phyloP scores from a whole-genome alignment of 2,888 invertebrate genomes.

The Chaitophorus viminalis region DNA sequence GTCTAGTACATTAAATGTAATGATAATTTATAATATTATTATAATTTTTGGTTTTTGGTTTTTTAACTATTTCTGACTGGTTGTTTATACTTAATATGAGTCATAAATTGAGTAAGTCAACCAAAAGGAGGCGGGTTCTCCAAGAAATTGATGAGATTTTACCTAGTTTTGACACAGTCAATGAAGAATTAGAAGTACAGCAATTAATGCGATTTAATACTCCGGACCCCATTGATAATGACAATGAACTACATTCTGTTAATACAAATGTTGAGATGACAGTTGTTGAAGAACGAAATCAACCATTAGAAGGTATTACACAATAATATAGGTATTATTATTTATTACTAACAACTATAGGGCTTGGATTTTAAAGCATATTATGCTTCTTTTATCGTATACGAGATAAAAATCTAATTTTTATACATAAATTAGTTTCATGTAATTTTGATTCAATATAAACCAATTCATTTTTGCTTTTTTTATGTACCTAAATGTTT shows the following conservation, averaged over 20 bases:
- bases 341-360: background rate
- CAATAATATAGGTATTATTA: background rate
- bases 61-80: too few species aligned
- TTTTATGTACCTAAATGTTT: too few species aligned
- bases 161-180: background rate
- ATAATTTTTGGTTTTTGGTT: too few species aligned
- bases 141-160: background rate
- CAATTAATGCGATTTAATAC: background rate
- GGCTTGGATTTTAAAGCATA: background rate
- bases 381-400: too few species aligned
- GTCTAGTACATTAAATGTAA: too few species aligned
- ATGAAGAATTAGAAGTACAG: background rate
- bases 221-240: background rate
- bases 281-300: constrained; percentile 10
- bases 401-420: background rate
- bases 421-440: too few species aligned
- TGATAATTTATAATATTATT: too few species aligned
- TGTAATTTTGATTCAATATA: too few species aligned
- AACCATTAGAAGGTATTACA: background rate
- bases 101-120: constrained; percentile 1
- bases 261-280: background rate
- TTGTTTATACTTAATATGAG: background rate
- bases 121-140: constrained; percentile 11
- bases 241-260: background rate
- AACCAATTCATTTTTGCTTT: too few species aligned